Conservation (phyloP, 2,888 invertebrate genomes). For the Calliscelio sp. region DNA sequence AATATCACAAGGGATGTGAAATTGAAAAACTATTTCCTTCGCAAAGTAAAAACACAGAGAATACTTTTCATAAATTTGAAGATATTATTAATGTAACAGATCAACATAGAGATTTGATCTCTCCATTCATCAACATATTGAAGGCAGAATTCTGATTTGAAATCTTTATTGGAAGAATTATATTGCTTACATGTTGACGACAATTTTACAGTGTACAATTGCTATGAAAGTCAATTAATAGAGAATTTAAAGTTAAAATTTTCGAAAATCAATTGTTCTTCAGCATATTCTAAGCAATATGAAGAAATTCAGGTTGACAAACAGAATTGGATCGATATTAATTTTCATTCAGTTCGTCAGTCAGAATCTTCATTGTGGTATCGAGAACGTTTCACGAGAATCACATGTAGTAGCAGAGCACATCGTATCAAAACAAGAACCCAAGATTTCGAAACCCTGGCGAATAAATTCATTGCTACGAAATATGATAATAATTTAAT, state of each 20-base stretch:
- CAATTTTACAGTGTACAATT: no score
- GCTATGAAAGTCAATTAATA: no score
- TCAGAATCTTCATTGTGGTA: constrained; percentile 42
- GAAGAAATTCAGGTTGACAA: neutral
- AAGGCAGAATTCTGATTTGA: no score
- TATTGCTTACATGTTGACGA: no score
- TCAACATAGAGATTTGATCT: no score
- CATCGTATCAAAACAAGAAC: constrained; percentile 38
- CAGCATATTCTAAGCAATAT: no score
- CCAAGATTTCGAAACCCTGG: constrained; percentile 30
- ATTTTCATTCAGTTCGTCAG: neutral
- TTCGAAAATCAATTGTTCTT: no score
- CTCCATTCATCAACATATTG: no score
- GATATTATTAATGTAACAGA: no score
- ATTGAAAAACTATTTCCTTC: neutral
- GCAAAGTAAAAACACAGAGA: neutral
- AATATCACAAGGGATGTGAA: constrained; percentile 6
- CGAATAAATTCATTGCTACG: constrained; percentile 20
- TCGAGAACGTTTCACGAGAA: constrained; percentile 29
- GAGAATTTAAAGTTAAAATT: no score
- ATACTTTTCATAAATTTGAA: neutral
- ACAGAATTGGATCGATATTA: constrained; percentile 40
- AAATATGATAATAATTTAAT: constrained; percentile 7
- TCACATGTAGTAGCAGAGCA: constrained; percentile 35
- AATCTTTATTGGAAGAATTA: no score